Conservation (phyloP, 2,113 vertebrate species). For the Rhinoderma darwinii region DNA sequence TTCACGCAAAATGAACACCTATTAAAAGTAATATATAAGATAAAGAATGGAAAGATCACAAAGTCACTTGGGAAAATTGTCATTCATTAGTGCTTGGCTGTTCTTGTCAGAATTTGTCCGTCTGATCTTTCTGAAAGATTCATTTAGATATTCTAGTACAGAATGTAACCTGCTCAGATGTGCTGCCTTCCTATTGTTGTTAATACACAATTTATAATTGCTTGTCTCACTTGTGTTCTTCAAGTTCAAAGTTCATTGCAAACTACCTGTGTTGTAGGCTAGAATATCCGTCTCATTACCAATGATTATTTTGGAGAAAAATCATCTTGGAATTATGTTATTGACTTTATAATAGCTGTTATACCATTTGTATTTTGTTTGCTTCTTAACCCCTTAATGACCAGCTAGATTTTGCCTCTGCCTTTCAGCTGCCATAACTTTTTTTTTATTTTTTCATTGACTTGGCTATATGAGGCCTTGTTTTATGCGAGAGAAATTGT, state of each 20-base stretch:
- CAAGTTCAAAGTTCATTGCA: not conserved
- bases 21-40: slow-evolving; percentile 30
- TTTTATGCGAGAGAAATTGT: no score
- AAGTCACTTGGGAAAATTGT: slow-evolving; percentile 38
- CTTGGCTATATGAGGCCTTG: no score
- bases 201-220: slow-evolving; percentile 21
- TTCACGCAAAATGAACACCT: slow-evolving; percentile 26
- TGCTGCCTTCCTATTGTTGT: not conserved
- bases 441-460: no score
- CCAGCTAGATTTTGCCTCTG: no score
- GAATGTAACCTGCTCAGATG: slow-evolving; percentile 29
- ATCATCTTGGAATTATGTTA: not conserved
- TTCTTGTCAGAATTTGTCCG: slow-evolving; percentile 24
- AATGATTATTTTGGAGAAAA: not conserved
- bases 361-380: not conserved
- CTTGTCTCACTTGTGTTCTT: slow-evolving; percentile 17
- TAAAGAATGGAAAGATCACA: slow-evolving; percentile 40
- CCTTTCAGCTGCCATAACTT: no score
- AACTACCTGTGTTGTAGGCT: not conserved
- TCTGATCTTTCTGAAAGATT: slow-evolving; percentile 35
- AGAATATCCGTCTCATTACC: not conserved
- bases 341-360: not conserved
- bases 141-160: slow-evolving; percentile 19
- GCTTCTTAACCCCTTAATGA: not conserved
- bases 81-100: slow-evolving; percentile 43